Base-by-base conservation (phyloP, 2,888 invertebrate species). In the Physocephala rufipes region DNA sequence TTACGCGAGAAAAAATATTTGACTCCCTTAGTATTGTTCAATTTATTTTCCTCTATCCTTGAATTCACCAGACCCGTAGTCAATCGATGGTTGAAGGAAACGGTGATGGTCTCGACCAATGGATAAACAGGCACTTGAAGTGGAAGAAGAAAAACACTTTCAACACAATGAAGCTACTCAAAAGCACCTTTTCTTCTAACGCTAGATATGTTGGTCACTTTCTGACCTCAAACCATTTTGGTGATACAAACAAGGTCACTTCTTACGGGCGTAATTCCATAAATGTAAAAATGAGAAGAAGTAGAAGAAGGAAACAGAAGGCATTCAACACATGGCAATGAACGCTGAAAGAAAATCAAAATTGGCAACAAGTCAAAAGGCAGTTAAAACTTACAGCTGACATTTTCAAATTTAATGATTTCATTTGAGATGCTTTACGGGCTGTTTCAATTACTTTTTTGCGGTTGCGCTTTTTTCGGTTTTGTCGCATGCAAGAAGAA, bases 351-450 rank as follows among this genome's bases (percentile, higher is more conserved):
- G 15, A 63, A 63, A 63, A 24, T 45, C 47, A 13, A 21, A 21
- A 45, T 36, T 63, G 26, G 63, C 63, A 47, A 15, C 1, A 21
- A 63, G 63, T 47, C 63, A 63, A 63, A 45, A 15, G 15, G 26
- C 19, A 21, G 21, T 7, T 12, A 9, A 9, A 45, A 45, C 4
- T 7, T 12, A 49, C 36, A 53, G 58, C 58, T 2, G 28, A 58
- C 28, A 9, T 58, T 15, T 58, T 24, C 4, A 49, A 49, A n/a
- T 4, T 36, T 36, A 36, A 36, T 7, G 36, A 36, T 49, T 49
- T 15, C 5, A 49, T 49, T 49, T 19, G 16, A 49, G 9, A 15
- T 45, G 45, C 9, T 45, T 45, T 45, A 45, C 12, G 15, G 15
- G 45, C 12, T 12, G 9, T 45, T 45, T 12, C 9, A 49, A 49